A percentile compares a stretch with the other conserved stretches of the same genome.
Evolutionary conservation across 2,113 vertebrate species (phyloP).

Genomic region (Pelecanoides urinatrix): DNA sequence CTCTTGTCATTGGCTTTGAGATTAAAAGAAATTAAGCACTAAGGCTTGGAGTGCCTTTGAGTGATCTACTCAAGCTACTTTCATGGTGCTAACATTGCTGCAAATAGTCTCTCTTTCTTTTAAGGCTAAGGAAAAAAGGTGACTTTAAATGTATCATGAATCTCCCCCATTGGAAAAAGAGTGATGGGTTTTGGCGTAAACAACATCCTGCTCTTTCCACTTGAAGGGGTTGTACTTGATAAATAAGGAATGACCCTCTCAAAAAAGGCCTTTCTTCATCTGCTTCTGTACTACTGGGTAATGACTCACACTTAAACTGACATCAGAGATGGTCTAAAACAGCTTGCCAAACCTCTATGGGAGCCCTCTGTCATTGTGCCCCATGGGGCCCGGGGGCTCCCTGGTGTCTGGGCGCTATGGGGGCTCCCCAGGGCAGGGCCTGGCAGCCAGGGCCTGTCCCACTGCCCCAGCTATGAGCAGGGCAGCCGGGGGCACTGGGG

Average conservation of each 20-base stretch:
- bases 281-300: not conserved
- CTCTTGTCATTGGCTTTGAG: not conserved
- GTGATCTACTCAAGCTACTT: not conserved
- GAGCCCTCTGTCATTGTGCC: not conserved
- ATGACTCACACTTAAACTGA: not conserved
- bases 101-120: not conserved
- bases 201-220: not conserved
- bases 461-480: not conserved
- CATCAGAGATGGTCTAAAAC: not conserved
- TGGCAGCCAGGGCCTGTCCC: not conserved
- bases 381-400: not conserved
- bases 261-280: not conserved
- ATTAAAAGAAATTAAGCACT: not conserved
- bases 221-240: not conserved
- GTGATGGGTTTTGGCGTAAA: not conserved
- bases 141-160: not conserved
- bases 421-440: not conserved
- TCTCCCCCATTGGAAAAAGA: not conserved
- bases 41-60: not conserved
- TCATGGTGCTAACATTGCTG: not conserved
- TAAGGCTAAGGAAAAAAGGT: not conserved
- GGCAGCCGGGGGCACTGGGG: fast-evolving
- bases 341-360: not conserved
- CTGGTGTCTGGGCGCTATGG: too few species aligned
- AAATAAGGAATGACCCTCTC: slow-evolving; percentile 1